Base-by-base conservation (phyloP, 2,888 invertebrate species). In the Latrodectus hesperus region DNA sequence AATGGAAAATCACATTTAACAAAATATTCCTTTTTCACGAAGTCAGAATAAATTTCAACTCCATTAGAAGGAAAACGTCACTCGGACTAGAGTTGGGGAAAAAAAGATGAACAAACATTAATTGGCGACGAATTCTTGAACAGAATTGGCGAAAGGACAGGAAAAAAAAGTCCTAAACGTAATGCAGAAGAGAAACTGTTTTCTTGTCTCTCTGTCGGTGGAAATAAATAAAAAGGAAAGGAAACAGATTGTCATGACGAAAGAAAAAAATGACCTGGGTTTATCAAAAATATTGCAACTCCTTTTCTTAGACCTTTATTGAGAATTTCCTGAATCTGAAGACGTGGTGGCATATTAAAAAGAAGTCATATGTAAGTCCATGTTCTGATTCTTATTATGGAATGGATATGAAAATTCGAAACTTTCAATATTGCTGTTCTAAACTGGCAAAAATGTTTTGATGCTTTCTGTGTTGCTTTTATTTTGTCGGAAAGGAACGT, bases 251-350 rank as follows among this genome's bases (percentile, higher is more conserved):
- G 64, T 12, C 51, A 74, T 74, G 65, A 72, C 2, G 38, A 38
- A 38, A 4, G 6, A 38, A 38, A 38, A 38, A 72, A 53, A 68
- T 64, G 80, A 74, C 17, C 60, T 68, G 75, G 73, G 77, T 70
- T 74, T 79, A 71, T 86, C 68, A 49, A 74, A 79, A 86, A 80
- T 86, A 80, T 86, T 80, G 85, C 70, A 60, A 73, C 71, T 83
- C 83, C 71, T 55, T 81, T 73, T 82, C 51, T 49, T 51, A 55
- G 64, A 17, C 72, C 72, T 78, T 84, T 84, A 84, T 84, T 84
- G 84, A 78, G 84, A 84, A 78, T 84, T 84, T 84, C 84, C 84
- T 84, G 84, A 75, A 68, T 38, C 38, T 38, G 38, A 38, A 38
- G 38, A 38, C 38, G 38, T 38, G 38, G 38, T 38, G 38, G 38